Evolutionary conservation across 2,113 vertebrate species (phyloP).

Genomic region (Pseudorectes ferrugineus): DNA sequence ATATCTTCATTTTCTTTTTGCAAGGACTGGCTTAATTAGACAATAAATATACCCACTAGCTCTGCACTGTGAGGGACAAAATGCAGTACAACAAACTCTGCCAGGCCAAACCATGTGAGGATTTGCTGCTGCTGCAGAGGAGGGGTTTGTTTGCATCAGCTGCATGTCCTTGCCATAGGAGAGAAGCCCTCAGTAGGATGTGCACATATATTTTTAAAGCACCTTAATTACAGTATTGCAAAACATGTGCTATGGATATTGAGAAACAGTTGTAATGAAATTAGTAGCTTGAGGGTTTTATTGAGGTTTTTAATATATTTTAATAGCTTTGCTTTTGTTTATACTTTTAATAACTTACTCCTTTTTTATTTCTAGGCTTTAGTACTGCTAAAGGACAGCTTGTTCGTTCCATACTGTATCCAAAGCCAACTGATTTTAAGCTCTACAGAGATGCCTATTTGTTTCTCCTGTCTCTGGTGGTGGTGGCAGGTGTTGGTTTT

Average conservation of each 20-base stretch:
- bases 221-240: background rate
- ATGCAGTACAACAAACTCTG: background rate
- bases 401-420: slow-evolving; percentile 95
- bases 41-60: background rate
- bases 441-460: slow-evolving; percentile 96
- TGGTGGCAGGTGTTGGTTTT: slow-evolving; percentile 90
- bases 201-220: background rate
- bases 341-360: background rate
- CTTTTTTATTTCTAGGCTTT: slow-evolving; percentile 78
- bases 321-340: background rate
- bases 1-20: background rate
- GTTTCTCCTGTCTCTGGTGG: slow-evolving; percentile 93
- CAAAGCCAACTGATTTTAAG: slow-evolving; percentile 97
- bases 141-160: background rate
- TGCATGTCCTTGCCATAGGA: background rate
- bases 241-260: background rate
- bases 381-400: slow-evolving; percentile 96
- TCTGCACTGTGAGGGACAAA: background rate
- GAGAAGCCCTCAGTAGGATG: background rate
- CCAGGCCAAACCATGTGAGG: background rate
- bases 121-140: background rate
- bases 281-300: background rate
- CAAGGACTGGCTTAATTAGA: background rate
- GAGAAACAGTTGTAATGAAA: slow-evolving; percentile 13
- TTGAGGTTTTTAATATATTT: background rate